Evolutionary conservation across 2,888 invertebrate genomes (phyloP).

Genomic region (Meiosimyza platycephala): DNA sequence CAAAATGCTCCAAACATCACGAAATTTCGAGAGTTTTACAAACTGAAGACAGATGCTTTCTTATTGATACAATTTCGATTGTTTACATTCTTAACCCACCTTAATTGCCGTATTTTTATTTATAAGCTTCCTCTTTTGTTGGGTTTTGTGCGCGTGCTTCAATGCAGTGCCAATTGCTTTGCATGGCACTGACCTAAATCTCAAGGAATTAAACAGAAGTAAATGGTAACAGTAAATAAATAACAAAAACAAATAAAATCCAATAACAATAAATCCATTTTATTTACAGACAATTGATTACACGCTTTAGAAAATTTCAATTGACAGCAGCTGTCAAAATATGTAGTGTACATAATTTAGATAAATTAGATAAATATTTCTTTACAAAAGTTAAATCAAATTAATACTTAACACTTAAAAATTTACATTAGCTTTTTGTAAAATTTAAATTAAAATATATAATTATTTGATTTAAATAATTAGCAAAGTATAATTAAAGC

Average conservation of each 20-base stretch:
- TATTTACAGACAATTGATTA: conserved; percentile 34
- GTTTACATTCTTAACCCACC: neutral
- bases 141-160: neutral
- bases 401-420: neutral
- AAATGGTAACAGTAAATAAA: conserved; percentile 2
- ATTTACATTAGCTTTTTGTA: neutral
- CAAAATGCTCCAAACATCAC: too few species aligned
- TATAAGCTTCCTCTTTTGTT: neutral
- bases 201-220: neutral
- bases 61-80: neutral
- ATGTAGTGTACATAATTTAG: conserved; percentile 5
- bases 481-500: conserved; percentile 26
- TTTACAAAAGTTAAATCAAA: neutral
- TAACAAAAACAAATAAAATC: conserved; percentile 1
- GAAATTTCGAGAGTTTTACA: too few species aligned
- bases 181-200: conserved; percentile 19
- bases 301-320: conserved; percentile 28
- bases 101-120: neutral
- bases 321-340: conserved; percentile 29
- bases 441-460: neutral
- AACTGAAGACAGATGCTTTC: too few species aligned
- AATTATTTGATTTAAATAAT: neutral
- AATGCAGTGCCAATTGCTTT: neutral
- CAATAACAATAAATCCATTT: conserved; percentile 26
- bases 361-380: conserved; percentile 23